Conservation (phyloP, 53 echinoderm and acorn worm species). For the Holothuria scabra region DNA sequence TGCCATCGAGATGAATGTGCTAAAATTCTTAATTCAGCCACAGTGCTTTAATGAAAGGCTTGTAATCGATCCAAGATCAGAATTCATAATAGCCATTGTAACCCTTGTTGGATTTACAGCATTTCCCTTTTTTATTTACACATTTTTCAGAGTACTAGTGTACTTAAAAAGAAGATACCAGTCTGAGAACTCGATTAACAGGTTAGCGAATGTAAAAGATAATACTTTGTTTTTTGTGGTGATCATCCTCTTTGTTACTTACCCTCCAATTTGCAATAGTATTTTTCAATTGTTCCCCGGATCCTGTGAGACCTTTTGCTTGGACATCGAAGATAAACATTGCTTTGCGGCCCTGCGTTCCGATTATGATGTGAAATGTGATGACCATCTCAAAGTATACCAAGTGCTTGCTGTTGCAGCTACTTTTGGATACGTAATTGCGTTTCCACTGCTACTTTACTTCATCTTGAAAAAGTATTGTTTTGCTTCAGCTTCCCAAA, state of each 20-base stretch:
- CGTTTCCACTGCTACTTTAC: no score
- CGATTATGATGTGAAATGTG: conserved; percentile 55
- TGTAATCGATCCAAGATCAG: neutral
- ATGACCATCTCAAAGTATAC: neutral
- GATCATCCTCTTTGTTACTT: conserved; percentile 50
- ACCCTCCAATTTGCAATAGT: conserved; percentile 46
- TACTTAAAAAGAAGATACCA: no score
- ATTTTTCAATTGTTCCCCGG: conserved; percentile 49
- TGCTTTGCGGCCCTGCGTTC: conserved; percentile 2
- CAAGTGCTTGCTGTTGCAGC: conserved; percentile 48
- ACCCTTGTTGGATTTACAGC: neutral
- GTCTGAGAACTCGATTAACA: no score
- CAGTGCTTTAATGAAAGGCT: neutral
- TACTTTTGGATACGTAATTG: conserved; percentile 47
- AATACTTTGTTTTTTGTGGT: neutral
- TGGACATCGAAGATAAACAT: conserved; percentile 14
- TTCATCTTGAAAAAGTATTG: conserved; percentile 18
- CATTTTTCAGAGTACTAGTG: no score
- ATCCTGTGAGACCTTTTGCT: conserved; percentile 45
- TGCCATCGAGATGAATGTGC: neutral
- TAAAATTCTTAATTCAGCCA: neutral
- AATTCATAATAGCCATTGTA: neutral
- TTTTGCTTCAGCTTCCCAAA: conserved; percentile 43
- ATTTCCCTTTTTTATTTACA: no score
- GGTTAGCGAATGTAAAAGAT: neutral